Evolutionary conservation across 2,888 invertebrate genomes (phyloP), one percentile per base, ranked within the genome.

Genomic region (Dendrolimus houi): DNA sequence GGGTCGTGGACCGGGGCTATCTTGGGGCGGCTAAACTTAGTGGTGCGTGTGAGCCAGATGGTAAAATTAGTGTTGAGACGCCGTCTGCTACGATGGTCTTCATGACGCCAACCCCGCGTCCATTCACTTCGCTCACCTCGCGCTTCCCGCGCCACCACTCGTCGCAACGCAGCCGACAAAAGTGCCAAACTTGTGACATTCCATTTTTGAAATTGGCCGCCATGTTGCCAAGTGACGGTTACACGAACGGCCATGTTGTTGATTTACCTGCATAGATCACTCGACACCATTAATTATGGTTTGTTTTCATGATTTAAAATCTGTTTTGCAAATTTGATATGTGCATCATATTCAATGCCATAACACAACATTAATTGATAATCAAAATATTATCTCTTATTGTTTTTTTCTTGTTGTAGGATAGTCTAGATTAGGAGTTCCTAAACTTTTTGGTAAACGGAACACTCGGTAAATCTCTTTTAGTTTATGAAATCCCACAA

Each of bases 1-100:
- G 90, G 90, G 86, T 89, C 89, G 90, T 87, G 90, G 90, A 90
- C 88, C 89, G 88, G 79, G 81, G 89, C 91, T 91, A 91, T 91
- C 91, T 91, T 88, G 89, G 87, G 88, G 89, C 87, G 85, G 90
- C 91, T 91, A 91, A 86, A 91, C 91, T 91, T 91, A 91, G 90
- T 89, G 90, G 91, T 87, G 88, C 83, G 87, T 85, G 76, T 79
- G 85, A 83, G 89, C 85, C 86, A 87, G 89, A 87, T 86, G 87
- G 89, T 90, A 88, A 89, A 89, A 85, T 90, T 89, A 89, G 90
- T 89, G 85, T 78, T 80, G 86, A 83, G 87, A 87, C 87, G 87
- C 87, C 85, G 87, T 86, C 86, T 88, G 83, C 85, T 81, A 77
- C 74, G 71, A 76, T 84, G 80, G 77, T 85, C 75, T 77, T 85